Conservation (phyloP, 1,140 invertebrate species). For the Drosophila biarmipes region DNA sequence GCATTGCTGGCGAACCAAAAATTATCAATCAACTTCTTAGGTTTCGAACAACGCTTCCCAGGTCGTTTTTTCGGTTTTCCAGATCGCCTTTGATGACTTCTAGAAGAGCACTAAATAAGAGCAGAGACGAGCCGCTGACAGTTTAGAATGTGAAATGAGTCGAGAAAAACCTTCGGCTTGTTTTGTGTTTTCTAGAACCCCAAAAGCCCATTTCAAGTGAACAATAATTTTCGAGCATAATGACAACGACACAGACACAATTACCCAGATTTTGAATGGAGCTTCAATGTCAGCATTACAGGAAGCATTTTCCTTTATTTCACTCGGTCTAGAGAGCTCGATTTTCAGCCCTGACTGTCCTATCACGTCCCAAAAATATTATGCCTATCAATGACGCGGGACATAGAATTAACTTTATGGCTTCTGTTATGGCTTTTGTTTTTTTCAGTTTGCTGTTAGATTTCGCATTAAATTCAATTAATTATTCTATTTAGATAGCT, state of each 20-base stretch:
- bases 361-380: constrained; percentile 48
- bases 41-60: constrained; percentile 13
- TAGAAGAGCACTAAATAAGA: constrained; percentile 37
- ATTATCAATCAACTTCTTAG: constrained; percentile 24
- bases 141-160: constrained; percentile 68
- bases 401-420: constrained; percentile 40
- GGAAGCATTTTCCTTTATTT: constrained; percentile 48
- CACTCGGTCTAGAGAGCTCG: constrained; percentile 9
- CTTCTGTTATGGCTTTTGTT: no score
- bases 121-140: constrained; percentile 44
- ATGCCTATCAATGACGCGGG: constrained; percentile 49
- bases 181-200: constrained; percentile 62
- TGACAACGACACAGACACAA: constrained; percentile 55
- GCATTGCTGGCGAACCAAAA: constrained; percentile 63
- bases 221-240: constrained; percentile 65
- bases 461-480: constrained; percentile 71
- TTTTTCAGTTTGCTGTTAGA: constrained; percentile 28
- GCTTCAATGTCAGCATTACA: constrained; percentile 68
- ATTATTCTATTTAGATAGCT: constrained; percentile 53
- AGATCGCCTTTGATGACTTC: constrained; percentile 6
- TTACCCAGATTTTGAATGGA: constrained; percentile 67
- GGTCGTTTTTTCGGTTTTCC: not conserved
- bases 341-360: constrained; percentile 58
- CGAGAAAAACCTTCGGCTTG: constrained; percentile 56
- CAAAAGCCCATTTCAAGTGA: constrained; percentile 48